Conservation (phyloP, 1,140 invertebrate genomes). For the Scaptomyza graminum region DNA sequence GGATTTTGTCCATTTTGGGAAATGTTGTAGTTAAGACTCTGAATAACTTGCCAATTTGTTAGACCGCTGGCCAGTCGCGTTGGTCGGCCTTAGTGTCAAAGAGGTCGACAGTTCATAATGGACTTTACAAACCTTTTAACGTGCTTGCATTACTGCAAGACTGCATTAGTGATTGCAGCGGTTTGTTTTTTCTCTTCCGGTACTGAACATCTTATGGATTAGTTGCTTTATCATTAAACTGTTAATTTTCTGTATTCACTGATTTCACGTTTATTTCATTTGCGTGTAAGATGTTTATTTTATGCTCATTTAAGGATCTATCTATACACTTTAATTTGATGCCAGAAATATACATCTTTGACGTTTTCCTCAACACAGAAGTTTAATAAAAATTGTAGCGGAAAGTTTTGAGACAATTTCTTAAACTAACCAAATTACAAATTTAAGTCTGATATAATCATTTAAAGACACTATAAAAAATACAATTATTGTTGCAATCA, state of each 20-base stretch:
- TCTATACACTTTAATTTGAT: too few relatives aligned
- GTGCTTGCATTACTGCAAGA: neutral
- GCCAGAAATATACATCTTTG: too few relatives aligned
- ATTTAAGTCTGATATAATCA: too few relatives aligned
- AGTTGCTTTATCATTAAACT: constrained; percentile 9
- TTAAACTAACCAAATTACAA: too few relatives aligned
- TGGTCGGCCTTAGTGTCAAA: constrained; percentile 10
- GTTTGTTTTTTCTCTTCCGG: constrained; percentile 11
- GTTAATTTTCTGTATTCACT: constrained; percentile 3
- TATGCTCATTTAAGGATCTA: neutral
- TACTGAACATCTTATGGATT: constrained; percentile 1
- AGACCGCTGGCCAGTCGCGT: neutral
- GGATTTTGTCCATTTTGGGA: constrained; percentile 19
- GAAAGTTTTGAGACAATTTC: too few relatives aligned
- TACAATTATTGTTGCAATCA: too few relatives aligned
- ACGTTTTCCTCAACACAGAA: too few relatives aligned
- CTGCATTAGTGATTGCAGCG: neutral
- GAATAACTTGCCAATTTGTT: constrained; percentile 15
- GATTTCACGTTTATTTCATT: neutral
- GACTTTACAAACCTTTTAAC: constrained; percentile 6
- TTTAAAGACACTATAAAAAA: too few relatives aligned
- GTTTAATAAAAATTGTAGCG: too few relatives aligned
- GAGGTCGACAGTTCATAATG: constrained; percentile 14
- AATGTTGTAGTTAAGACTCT: neutral
- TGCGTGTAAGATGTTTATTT: neutral